Evolutionary conservation across 2,888 invertebrate species (phyloP), one percentile per base, ranked within the genome.

Genomic region (Diachrysia chrysitis): DNA sequence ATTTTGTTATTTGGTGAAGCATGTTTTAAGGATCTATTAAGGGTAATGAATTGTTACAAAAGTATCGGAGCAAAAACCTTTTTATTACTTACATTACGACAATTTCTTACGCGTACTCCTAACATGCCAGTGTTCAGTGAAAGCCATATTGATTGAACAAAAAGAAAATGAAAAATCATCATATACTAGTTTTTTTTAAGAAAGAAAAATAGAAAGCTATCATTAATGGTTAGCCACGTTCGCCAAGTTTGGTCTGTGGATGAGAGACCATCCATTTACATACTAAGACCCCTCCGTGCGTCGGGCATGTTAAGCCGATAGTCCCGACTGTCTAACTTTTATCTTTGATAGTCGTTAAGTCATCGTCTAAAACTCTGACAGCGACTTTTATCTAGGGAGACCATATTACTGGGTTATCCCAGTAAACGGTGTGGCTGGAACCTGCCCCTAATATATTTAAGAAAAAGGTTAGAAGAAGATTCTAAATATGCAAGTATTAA

Each of bases 1-100:
- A 16, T n/a, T 62, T 54, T 61, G 53, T 61, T 61, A 54, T 61
- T 62, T 55, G 7, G 19, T 51, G 48, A 51, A 51, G 19, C 19
- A 51, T 51, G 48, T 51, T 51, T 5, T 19, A 51, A 37, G 48
- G 17, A 21, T 12, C 21, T 10, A 12, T 51, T 12, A 0, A 51
- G 48, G 19, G 48, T 21, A 19, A 51, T 51, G 7, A 21, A 2
- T 51, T 12, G 19, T 51, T 10, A 12, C 48, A 51, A 51, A 10
- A 21, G 14, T 25, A 21, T 54, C 21, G 23, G 7, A 25, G n/a
- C 6, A 10, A 51, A 48, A 51, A 1, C 0, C 51, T 21, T 17
- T 21, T 51, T 51, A 42, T 37, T n/a, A 42, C 42, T 42, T 6
- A n/a, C 42, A n/a, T 6, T 42, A 42, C 5, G 42, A 42, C 1